phyloP scores from a whole-genome alignment of 2,113 vertebrate species.

The Peromyscus leucopus region DNA sequence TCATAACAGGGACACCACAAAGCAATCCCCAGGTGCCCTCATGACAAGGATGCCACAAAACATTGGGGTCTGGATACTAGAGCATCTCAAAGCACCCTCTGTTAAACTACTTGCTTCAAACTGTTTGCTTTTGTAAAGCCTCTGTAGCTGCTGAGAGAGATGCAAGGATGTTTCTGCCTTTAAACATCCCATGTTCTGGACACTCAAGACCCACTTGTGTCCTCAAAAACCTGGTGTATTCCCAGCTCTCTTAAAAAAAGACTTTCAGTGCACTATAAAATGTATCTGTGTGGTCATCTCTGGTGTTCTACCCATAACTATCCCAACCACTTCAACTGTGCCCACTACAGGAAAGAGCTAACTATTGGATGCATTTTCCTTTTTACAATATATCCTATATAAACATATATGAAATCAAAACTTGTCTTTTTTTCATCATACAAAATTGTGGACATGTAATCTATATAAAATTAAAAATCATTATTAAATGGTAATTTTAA shows the following conservation, averaged over 20 bases:
- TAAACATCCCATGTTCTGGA: background rate
- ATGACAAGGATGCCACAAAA: background rate
- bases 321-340: too few species aligned
- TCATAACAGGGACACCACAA: background rate
- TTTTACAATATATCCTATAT: background rate
- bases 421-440: background rate
- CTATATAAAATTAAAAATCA: background rate
- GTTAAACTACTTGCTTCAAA: background rate
- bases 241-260: background rate
- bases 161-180: background rate
- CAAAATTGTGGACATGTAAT: background rate
- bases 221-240: background rate
- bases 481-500: background rate
- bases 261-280: background rate
- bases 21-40: background rate
- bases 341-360: background rate
- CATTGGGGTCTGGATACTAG: background rate
- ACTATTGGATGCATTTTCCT: background rate
- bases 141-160: background rate
- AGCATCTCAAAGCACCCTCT: background rate
- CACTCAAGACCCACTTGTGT: background rate
- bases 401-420: background rate
- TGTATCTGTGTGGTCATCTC: background rate
- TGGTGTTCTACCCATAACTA: background rate
- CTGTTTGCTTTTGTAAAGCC: background rate